Base-by-base conservation (phyloP, 1,140 invertebrate genomes). In the Harlomillsia oculata region DNA sequence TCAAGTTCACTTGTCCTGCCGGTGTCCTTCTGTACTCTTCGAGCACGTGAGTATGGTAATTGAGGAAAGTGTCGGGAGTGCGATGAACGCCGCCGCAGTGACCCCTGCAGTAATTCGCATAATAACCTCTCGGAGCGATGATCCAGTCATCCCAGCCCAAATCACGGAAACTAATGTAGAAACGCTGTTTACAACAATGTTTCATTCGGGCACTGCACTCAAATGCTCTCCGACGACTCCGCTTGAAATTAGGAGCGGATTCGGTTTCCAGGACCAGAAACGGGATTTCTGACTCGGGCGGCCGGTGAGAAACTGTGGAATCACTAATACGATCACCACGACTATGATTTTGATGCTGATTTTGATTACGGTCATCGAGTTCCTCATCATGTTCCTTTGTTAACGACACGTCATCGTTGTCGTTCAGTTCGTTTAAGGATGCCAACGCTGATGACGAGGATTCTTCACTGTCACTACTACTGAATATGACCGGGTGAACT, bases 71-170 rank as follows among this genome's bases (percentile, higher is more conserved):
- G 71, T 89, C 85, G 18, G 85, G 85, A 20, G 85, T 87, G 46
- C 86, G 78, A 66, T 81, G 78, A 3, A 77, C 73, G 26, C 80
- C 81, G 40, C 77, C 76, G 71, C 90, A 95, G 66, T 89, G 85
- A 41, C 90, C 90, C 65, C 84, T 80, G 72, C 91, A 95, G 73
- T 92, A 94, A 72, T 93, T 93, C n/a, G 89, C 89, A 71, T 87
- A 87, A 73, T 94, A 92, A 39, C 80, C 61, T 23, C 61, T 46
- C 14, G 56, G 56, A 18, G 56, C 56, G 28, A 94, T 91, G 67
- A 96, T 90, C 87, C 89, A 93, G 74, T 92, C 89, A 69, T 92
- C 88, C 90, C 90, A 95, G 52, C 89, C 89, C 14, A 95, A 78
- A 52, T 87, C 81, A 60, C 83, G 82, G 74, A 95, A 95, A 70